These are phyloP conservation scores for Sprattus sprattus DNA, from an alignment of 2,113 vertebrate species.

Conservation along the genomic window DNA sequence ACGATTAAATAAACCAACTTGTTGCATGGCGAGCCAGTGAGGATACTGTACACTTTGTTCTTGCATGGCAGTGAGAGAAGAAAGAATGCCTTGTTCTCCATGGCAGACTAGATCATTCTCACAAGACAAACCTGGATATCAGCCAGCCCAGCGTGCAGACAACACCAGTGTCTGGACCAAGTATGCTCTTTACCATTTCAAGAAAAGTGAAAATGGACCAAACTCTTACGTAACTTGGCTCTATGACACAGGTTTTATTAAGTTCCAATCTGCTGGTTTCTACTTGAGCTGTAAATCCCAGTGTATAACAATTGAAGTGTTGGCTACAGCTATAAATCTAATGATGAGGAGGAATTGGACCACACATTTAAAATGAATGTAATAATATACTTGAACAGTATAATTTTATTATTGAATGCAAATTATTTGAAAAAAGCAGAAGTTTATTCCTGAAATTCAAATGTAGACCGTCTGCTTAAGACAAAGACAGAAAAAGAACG, in stretches of 20 bases:
- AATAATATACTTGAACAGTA: too few species aligned
- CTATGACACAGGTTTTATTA: not conserved
- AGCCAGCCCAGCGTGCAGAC: constrained; percentile 38
- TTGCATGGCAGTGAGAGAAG: constrained; percentile 9
- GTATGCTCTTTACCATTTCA: not conserved
- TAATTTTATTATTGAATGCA: too few species aligned
- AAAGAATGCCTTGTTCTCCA: constrained; percentile 44
- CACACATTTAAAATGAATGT: too few species aligned
- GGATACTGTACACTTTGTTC: constrained; percentile 5
- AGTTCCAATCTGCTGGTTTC: too few species aligned
- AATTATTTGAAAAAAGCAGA: not conserved
- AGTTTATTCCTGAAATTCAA: not conserved
- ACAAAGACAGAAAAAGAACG: not conserved
- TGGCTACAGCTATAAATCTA: not conserved
- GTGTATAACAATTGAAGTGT: not conserved
- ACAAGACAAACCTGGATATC: constrained; percentile 52
- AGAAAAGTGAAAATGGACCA: not conserved
- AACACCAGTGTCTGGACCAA: constrained; percentile 18
- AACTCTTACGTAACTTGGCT: not conserved
- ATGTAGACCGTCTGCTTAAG: not conserved
- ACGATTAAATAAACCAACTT: constrained; percentile 13
- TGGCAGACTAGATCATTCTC: constrained; percentile 45
- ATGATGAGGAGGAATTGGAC: not conserved
- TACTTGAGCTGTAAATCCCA: not conserved
- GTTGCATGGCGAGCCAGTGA: not conserved